A percentile compares a stretch with the other conserved stretches of the same genome.
Evolutionary conservation across 2,888 invertebrate genomes (phyloP).

Genomic region (Sthenelais limicola): DNA sequence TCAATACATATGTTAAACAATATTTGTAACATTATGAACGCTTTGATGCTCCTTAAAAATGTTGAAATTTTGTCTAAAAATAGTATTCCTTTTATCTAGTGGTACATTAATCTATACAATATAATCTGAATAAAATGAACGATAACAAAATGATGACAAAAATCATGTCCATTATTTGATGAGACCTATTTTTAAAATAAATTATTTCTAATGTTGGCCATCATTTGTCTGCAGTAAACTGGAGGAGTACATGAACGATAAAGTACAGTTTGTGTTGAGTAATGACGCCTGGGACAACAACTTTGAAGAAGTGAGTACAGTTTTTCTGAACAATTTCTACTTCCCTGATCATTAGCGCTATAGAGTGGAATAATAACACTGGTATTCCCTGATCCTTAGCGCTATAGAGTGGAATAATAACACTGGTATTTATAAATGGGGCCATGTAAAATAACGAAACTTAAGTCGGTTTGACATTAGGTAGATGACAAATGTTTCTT

Average conservation of each 20-base stretch:
- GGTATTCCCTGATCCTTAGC: neutral
- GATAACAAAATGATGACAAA: too few species aligned
- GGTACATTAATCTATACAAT: too few species aligned
- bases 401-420: neutral
- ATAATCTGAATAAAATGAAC: too few species aligned
- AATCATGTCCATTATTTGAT: too few species aligned
- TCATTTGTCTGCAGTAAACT: constrained; percentile 49
- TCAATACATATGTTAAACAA: too few species aligned
- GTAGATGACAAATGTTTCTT: neutral
- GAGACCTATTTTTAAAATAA: too few species aligned
- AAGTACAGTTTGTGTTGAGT: constrained; percentile 71
- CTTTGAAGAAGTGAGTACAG: constrained; percentile 71
- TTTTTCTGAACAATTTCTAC: neutral
- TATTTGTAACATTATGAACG: constrained; percentile 3
- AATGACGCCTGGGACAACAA: constrained; percentile 71
- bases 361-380: neutral
- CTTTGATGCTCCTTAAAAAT: too few species aligned
- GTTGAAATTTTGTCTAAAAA: too few species aligned
- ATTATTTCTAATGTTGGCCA: neutral
- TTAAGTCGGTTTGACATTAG: neutral
- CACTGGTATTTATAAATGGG: neutral
- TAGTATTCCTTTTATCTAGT: too few species aligned
- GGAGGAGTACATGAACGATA: constrained; percentile 71
- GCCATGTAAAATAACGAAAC: neutral
- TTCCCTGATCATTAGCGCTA: neutral